Percentiles rank a stretch among this genome's conserved stretches.
phyloP scores from a whole-genome alignment of 1,140 invertebrate genomes.

The Cotesia chilonis region DNA sequence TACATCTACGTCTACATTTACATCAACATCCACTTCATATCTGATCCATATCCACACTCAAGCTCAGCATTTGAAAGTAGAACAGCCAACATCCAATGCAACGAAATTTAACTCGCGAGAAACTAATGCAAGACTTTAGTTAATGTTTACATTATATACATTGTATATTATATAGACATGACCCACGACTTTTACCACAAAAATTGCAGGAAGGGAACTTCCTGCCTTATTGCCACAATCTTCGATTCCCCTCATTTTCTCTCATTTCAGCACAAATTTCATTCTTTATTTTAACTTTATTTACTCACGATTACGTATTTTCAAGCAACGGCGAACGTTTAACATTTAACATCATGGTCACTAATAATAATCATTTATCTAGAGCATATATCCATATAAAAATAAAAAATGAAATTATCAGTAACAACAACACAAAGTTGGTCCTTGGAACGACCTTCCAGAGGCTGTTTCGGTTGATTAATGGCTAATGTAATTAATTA shows the following conservation, averaged over 20 bases:
- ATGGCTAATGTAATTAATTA: conserved; percentile 1
- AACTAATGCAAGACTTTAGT: conserved; percentile 22
- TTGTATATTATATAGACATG: not conserved
- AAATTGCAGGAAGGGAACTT: conserved; percentile 45
- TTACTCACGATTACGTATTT: too few species aligned
- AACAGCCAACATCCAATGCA: not conserved
- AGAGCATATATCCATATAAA: conserved; percentile 4
- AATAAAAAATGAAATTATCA: not conserved
- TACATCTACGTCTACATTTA: not conserved
- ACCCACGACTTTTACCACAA: conserved; percentile 35
- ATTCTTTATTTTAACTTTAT: too few species aligned
- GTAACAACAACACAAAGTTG: not conserved
- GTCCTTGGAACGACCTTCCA: conserved; percentile 6
- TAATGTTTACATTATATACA: too few species aligned
- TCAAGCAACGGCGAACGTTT: too few species aligned
- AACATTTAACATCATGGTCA: too few species aligned
- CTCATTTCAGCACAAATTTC: not conserved
- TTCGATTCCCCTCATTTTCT: not conserved
- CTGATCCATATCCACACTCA: not conserved
- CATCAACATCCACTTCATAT: not conserved
- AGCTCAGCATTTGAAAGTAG: conserved; percentile 23
- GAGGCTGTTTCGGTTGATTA: conserved; percentile 6
- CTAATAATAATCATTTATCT: too few species aligned
- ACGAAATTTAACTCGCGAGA: not conserved
- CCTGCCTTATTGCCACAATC: conserved; percentile 32